Conservation (phyloP, 2,797 vertebrate species). For the Sebastes vulpes region DNA sequence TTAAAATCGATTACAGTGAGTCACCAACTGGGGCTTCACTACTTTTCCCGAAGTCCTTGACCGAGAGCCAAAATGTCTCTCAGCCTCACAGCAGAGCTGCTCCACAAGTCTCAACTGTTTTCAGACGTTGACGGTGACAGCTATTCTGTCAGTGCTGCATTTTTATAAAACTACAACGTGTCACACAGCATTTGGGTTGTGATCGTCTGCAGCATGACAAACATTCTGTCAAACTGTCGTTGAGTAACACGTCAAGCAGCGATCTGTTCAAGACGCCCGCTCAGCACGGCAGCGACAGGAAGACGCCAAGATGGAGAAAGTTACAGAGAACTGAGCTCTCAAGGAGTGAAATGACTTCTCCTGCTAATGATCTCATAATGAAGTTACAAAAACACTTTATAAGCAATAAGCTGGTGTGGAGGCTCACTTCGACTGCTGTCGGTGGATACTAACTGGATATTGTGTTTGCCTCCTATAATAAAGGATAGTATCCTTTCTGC, state of each 20-base stretch:
- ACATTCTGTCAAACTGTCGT: neutral
- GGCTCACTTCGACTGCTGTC: neutral
- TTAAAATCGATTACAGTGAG: constrained; percentile 23
- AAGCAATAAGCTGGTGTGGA: neutral
- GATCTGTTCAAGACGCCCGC: neutral
- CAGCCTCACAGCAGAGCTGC: neutral
- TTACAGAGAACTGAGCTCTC: neutral
- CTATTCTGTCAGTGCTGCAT: neutral
- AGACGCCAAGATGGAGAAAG: neutral
- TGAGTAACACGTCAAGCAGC: neutral
- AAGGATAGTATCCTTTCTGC: neutral
- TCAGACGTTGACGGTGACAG: neutral
- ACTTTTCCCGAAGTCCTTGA: constrained; percentile 20
- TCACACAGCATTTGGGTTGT: neutral
- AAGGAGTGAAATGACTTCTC: neutral
- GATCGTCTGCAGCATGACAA: neutral
- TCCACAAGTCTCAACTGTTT: neutral
- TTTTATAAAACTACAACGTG: neutral
- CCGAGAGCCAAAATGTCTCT: neutral
- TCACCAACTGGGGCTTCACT: neutral
- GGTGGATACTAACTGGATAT: neutral
- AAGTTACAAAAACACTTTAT: neutral
- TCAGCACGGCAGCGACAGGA: neutral
- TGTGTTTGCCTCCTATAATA: neutral
- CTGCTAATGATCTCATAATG: neutral